Evolutionary conservation across 2,113 vertebrate species (phyloP), one percentile per base, ranked within the genome.

Genomic region (Pterocles burchelli): DNA sequence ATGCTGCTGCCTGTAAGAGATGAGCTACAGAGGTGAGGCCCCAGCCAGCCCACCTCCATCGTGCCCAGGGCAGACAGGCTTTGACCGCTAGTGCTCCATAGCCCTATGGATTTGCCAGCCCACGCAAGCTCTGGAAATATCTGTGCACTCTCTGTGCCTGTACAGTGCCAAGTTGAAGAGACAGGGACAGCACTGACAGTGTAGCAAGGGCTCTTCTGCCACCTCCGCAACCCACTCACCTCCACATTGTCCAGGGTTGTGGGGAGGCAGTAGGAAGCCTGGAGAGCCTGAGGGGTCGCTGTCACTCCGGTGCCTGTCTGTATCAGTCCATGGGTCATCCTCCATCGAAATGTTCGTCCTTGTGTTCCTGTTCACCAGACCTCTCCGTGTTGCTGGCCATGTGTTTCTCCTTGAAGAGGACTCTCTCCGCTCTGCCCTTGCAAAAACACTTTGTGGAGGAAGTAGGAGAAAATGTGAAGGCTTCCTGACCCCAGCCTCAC

Each of bases 361-460:
- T 24, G 17, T 31, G 18, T 68, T 88, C 43, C 25, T 78, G 38
- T 61, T 90, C 33, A 24, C 45, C 29, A 26, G 22, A 67, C 18
- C 13, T 71, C 55, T 72, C 68, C 48, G 3, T 88, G 29, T 7
- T 68, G 38, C 5, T 83, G 45, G 54, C 31, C 1, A 0, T 11
- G 11, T 58, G 43, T 52, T 95, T 88, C 59, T 90, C 75, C 67
- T 90, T 52, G 33, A 67, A 87, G 61, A 59, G 43, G 33, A n/a
- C 43, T 36, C 49, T 74, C 6, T 61, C 46, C 43, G 9, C 29
- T 54, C 57, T 93, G 52, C 18, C 22, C 93, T 85, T 65, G 36
- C 34, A 78, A 57, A 45, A 4, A 10, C 4, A 11, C 12, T 89
- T 76, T 67, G 45, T 65, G 54, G 34, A 75, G 54, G 52, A 85